Conservation (phyloP, 2,888 invertebrate genomes). For the Amiota mariae region DNA sequence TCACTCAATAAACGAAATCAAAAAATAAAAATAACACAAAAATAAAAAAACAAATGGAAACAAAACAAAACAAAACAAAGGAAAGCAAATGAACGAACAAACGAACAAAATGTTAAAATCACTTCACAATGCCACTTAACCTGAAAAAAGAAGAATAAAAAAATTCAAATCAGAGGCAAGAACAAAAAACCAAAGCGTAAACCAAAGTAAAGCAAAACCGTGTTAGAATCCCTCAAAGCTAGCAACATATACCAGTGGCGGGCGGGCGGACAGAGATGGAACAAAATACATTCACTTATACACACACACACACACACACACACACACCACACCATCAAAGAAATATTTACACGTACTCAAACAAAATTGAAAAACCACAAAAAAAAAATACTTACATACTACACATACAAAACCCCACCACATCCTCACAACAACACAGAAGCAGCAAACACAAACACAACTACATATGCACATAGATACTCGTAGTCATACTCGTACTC, state of each 20-base stretch:
- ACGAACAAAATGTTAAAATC: conserved; percentile 11
- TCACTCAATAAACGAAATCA: background rate
- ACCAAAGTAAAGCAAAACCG: conserved; percentile 39
- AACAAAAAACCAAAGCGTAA: conserved; percentile 34
- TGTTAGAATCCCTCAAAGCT: conserved; percentile 7
- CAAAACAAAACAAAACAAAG: background rate
- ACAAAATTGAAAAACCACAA: conserved; percentile 14
- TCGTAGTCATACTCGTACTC: too few relatives aligned
- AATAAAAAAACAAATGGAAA: background rate
- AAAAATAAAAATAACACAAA: too few relatives aligned
- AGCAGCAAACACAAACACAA: background rate
- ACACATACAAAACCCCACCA: background rate
- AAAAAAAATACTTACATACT: conserved; percentile 3
- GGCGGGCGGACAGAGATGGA: background rate
- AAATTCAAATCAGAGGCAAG: conserved; percentile 32
- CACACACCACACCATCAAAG: background rate
- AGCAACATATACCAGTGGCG: background rate
- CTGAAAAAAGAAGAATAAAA: conserved; percentile 47
- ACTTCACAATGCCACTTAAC: conserved; percentile 47
- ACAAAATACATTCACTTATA: background rate
- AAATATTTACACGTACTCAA: conserved; percentile 12
- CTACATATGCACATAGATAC: too few relatives aligned
- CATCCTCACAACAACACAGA: background rate
- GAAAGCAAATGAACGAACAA: background rate
- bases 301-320: too few relatives aligned